Conservation (phyloP, 2,797 vertebrate species). For the Gila robusta region DNA sequence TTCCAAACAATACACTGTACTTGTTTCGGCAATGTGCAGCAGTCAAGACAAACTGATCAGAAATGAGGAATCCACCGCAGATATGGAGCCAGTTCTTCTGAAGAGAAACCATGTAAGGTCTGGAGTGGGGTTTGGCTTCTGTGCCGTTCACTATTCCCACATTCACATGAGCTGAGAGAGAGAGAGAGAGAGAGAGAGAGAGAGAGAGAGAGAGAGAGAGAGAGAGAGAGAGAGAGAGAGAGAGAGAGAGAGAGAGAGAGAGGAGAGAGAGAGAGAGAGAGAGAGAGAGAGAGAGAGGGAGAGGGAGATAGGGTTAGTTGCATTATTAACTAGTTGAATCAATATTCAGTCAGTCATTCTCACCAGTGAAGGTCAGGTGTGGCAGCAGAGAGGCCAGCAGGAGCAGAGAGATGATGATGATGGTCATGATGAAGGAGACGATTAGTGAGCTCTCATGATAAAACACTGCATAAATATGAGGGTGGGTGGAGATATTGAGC, state of each 20-base stretch:
- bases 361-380: conserved; percentile 3
- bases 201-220: not conserved
- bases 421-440: not conserved
- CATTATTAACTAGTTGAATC: no score
- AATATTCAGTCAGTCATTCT: no score
- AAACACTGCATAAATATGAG: not conserved
- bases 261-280: no score
- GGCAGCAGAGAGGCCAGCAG: conserved; percentile 27
- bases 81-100: conserved; percentile 59
- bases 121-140: conserved; percentile 49
- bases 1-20: not conserved
- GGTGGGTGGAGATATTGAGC: not conserved
- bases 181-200: conserved; percentile 3
- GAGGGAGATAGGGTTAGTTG: no score
- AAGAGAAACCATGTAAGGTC: conserved; percentile 75
- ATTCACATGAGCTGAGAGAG: conserved; percentile 43
- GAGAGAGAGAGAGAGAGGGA: no score
- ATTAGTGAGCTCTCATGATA: not conserved
- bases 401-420: conserved; percentile 21
- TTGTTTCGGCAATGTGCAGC: conserved; percentile 73
- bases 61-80: conserved; percentile 76
- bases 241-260: no score
- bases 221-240: not conserved
- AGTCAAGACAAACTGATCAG: conserved; percentile 71
- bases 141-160: conserved; percentile 61